phyloP scores from a whole-genome alignment of 2,888 invertebrate genomes.

The Timema cristinae region DNA sequence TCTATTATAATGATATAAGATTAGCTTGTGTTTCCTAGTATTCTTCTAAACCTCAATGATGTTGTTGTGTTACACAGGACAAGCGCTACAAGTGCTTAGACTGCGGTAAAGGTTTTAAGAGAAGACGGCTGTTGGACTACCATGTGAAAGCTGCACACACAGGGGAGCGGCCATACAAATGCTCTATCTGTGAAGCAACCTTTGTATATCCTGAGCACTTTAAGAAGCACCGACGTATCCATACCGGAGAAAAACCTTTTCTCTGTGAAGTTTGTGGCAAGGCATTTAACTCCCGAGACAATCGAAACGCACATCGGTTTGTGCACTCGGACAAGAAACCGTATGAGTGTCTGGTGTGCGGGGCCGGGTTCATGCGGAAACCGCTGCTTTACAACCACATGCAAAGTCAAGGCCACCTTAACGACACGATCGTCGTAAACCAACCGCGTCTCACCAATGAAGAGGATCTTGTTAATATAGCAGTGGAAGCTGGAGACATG shows the following conservation, averaged over 20 bases:
- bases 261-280: conserved; percentile 77
- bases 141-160: conserved; percentile 78
- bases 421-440: conserved; percentile 78
- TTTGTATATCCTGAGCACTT: conserved; percentile 81
- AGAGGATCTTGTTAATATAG: conserved; percentile 47
- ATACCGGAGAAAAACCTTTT: conserved; percentile 67
- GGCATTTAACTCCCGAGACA: conserved; percentile 78
- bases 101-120: conserved; percentile 71
- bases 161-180: conserved; percentile 71
- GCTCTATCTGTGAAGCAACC: conserved; percentile 67
- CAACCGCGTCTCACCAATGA: conserved; percentile 67
- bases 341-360: conserved; percentile 77
- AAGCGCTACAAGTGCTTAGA: conserved; percentile 65
- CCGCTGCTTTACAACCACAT: conserved; percentile 73
- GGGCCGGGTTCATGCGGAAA: conserved; percentile 79
- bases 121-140: conserved; percentile 68
- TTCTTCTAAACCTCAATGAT: no score
- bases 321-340: conserved; percentile 84
- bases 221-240: conserved; percentile 74
- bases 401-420: conserved; percentile 68
- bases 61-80: conserved; percentile 49
- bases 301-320: conserved; percentile 78
- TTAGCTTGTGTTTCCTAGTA: no score
- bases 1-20: no score
- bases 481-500: conserved; percentile 42